Conservation (phyloP, 2,113 vertebrate genomes). For the Bubalus kerabau region DNA sequence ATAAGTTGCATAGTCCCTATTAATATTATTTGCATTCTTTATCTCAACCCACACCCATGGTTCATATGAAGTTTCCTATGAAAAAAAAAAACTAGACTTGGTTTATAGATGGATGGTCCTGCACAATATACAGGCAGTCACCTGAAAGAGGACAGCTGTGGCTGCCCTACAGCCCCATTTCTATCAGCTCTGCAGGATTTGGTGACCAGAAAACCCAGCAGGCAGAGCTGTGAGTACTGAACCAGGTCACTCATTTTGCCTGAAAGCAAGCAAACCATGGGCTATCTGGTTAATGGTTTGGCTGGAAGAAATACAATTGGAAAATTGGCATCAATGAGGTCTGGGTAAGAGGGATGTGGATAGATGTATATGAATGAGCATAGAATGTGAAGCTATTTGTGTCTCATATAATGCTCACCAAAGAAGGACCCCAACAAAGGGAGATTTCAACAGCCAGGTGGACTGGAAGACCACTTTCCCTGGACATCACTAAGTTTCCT, state of each 20-base stretch:
- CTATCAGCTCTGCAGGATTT: neutral
- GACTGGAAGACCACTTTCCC: neutral
- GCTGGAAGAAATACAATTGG: neutral
- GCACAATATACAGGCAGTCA: neutral
- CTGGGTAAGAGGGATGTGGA: neutral
- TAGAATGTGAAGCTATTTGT: neutral
- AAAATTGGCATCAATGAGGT: neutral
- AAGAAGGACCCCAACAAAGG: neutral
- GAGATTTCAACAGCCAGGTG: neutral
- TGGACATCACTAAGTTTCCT: neutral
- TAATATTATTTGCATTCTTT: neutral
- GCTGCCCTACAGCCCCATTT: neutral
- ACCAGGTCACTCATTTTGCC: neutral
- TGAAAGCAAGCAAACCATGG: neutral
- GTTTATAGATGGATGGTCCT: neutral
- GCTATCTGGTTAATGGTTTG: neutral
- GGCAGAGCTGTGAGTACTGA: neutral
- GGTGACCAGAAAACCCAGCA: neutral
- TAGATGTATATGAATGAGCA: neutral
- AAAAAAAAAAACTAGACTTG: neutral
- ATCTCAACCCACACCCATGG: neutral
- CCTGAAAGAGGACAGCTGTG: neutral
- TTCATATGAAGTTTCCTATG: neutral
- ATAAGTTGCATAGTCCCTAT: neutral
- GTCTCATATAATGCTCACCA: neutral